Evolutionary conservation across 2,888 invertebrate species (phyloP), one percentile per base, ranked within the genome.

Genomic region (Polymixis flavicincta): DNA sequence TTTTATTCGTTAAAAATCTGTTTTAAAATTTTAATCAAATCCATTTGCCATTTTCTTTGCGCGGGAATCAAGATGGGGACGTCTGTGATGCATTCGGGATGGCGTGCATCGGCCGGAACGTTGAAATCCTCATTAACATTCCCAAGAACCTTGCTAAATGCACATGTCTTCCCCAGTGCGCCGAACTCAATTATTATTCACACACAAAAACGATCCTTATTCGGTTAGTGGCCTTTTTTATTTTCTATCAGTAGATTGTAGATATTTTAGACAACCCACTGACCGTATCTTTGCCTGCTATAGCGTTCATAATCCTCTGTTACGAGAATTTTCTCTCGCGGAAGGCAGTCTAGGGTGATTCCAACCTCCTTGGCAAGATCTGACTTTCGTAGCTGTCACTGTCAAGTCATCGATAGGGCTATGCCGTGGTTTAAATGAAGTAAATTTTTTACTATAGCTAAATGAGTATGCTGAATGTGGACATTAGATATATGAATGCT

Each of bases 21-120:
- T 63, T 65, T 70, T 42, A 19, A 48, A 76, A 55, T 82, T 74
- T 66, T 42, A 45, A 76, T 73, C 37, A 57, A 7, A 25, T 45
- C 25, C 9, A 13, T 75, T 11, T 17, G 42, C 42, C 9, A 59
- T 76, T 80, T 79, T 80, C n/a, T 59, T 79, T 64, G 14, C 52
- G 32, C 48, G 52, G 55, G 50, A 45, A 65, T 64, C 80, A 93
- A 96, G 96, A 96, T 95, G 96, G 96, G 92, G 93, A 91, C 76
- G 90, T 95, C 72, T 97, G 97, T 82, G 96, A 96, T 89, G 94
- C 96, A 85, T 93, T 93, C 86, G 97, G 97, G 63, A 96, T 97
- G 94, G 95, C 96, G 80, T 97, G 97, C 89, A 94, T 97, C 92
- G 96, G 97, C 9, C 87, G 96, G 48, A 95, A 97, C 87, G 95